phyloP scores from a whole-genome alignment of 2,888 invertebrate species.

The Dicycla oo region DNA sequence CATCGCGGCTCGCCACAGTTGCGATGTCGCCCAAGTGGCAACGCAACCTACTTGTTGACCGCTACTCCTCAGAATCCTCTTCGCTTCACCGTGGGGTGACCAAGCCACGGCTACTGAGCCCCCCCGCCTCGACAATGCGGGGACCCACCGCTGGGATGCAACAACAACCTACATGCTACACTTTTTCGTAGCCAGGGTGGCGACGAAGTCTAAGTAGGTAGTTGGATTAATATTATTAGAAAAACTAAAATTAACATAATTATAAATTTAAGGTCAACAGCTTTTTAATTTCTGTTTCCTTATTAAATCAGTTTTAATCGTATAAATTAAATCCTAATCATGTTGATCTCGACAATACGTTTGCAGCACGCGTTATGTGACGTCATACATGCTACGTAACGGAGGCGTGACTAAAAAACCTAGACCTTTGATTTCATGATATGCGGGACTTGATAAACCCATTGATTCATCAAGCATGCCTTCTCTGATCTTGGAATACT shows the following conservation, averaged over 20 bases:
- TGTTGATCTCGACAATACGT: conserved; percentile 1
- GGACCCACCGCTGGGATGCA: no score
- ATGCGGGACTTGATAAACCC: conserved; percentile 7
- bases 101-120: no score
- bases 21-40: no score
- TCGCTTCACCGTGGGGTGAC: no score
- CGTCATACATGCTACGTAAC: conserved; percentile 16
- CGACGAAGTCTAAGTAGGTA: not conserved
- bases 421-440: conserved; percentile 42
- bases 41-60: no score
- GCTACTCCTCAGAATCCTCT: no score
- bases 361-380: conserved; percentile 1
- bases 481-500: conserved; percentile 29
- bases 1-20: no score
- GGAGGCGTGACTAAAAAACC: conserved; percentile 41
- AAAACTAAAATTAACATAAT: not conserved
- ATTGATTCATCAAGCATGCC: conserved; percentile 31
- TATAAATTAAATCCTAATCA: conserved; percentile 13
- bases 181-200: not conserved
- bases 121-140: no score
- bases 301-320: not conserved
- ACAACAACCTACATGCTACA: not conserved
- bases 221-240: not conserved
- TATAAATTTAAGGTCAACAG: conserved; percentile 10
- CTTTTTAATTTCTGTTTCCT: conserved; percentile 18